Conservation (phyloP, 2,113 vertebrate species). For the Typhlomys cinereus region DNA sequence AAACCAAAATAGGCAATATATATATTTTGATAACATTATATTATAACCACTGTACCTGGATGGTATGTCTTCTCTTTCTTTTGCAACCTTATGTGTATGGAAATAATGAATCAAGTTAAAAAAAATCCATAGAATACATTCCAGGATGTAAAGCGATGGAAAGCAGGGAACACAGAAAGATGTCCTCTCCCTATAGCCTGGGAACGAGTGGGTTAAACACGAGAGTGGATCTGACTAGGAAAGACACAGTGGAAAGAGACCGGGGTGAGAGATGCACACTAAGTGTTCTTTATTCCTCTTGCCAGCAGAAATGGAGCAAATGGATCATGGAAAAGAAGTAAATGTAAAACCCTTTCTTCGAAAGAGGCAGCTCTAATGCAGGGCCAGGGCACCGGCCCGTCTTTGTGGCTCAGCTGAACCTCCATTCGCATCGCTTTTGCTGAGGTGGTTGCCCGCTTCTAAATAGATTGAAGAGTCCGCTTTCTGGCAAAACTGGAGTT, state of each 20-base stretch:
- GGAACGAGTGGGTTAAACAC: neutral
- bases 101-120: no score
- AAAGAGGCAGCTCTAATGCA: neutral
- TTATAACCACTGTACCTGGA: no score
- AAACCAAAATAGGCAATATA: no score
- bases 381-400: neutral
- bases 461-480: slow-evolving; percentile 18
- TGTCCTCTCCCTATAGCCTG: neutral
- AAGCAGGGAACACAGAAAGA: neutral
- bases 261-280: neutral
- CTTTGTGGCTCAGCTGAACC: neutral
- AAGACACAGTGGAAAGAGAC: neutral
- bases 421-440: slow-evolving; percentile 20
- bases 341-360: neutral
- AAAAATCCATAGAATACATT: neutral
- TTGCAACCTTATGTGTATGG: no score
- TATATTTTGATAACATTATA: no score
- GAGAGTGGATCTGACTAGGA: neutral
- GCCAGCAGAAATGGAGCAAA: slow-evolving; percentile 58
- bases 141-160: slow-evolving; percentile 37
- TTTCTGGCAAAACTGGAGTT: slow-evolving; percentile 18
- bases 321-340: slow-evolving; percentile 11
- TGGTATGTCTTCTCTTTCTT: no score
- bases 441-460: neutral
- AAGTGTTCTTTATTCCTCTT: slow-evolving; percentile 33